Percentiles rank a stretch among this genome's conserved stretches.
phyloP scores from a whole-genome alignment of 1,140 invertebrate species.

The Calycopis cecrops region DNA sequence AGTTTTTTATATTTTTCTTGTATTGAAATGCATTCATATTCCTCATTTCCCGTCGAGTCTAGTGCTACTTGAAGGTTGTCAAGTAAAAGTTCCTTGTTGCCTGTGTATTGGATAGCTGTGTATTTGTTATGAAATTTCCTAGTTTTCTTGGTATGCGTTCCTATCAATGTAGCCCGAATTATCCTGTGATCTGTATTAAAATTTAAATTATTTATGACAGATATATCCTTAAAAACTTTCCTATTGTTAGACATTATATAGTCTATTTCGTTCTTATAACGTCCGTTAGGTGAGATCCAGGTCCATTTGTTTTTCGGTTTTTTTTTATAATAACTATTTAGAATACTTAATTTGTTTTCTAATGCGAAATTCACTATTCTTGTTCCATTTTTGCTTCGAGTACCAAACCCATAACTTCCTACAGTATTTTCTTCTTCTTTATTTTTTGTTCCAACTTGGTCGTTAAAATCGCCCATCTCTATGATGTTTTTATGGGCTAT shows the following conservation, averaged over 20 bases:
- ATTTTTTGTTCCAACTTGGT: slow-evolving; percentile 23
- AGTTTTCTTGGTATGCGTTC: slow-evolving; percentile 19
- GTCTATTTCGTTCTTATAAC: slow-evolving; percentile 33
- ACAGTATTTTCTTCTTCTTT: slow-evolving; percentile 28
- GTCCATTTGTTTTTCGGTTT: slow-evolving; percentile 27
- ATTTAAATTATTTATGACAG: slow-evolving; percentile 29
- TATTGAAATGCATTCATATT: slow-evolving; percentile 14
- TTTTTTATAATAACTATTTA: slow-evolving; percentile 33
- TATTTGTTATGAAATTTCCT: slow-evolving; percentile 20
- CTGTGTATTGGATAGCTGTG: slow-evolving; percentile 6
- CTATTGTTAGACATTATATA: slow-evolving; percentile 26
- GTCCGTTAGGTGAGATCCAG: slow-evolving; percentile 30
- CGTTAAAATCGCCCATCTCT: slow-evolving; percentile 30
- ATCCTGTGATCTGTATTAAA: slow-evolving; percentile 36
- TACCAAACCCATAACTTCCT: slow-evolving; percentile 25
- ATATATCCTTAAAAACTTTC: slow-evolving; percentile 21
- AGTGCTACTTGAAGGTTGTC: slow-evolving; percentile 10
- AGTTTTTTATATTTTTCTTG: slow-evolving; percentile 23
- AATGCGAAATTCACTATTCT: slow-evolving; percentile 27
- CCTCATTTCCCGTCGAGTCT: not conserved
- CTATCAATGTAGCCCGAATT: slow-evolving; percentile 24
- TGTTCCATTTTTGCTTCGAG: slow-evolving; percentile 26
- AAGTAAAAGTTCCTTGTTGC: slow-evolving; percentile 6
- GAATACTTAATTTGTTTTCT: slow-evolving; percentile 27
- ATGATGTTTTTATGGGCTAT: not conserved